phyloP scores from a whole-genome alignment of 2,113 vertebrate genomes.

The Zeus faber region DNA sequence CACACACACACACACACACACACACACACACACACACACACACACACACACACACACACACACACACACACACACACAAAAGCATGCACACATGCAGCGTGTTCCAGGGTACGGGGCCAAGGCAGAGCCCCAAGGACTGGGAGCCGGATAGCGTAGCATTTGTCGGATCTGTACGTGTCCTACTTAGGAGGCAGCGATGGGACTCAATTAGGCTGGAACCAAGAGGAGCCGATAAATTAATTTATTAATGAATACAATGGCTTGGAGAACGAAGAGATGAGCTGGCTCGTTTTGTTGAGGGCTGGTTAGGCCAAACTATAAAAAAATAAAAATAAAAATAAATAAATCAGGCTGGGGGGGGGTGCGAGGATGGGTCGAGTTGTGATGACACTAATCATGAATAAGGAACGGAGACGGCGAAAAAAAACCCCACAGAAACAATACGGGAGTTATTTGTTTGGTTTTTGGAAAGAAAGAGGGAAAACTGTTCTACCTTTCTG shows the following conservation, averaged over 20 bases:
- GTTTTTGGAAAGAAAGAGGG: no score
- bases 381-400: no score
- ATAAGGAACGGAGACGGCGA: no score
- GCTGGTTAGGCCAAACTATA: conserved; percentile 42
- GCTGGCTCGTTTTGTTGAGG: conserved; percentile 60
- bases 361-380: no score
- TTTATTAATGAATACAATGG: conserved; percentile 67
- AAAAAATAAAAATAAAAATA: no score
- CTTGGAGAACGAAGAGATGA: conserved; percentile 56
- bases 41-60: conserved; percentile 7
- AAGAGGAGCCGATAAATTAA: conserved; percentile 73
- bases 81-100: conserved; percentile 42
- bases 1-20: no score
- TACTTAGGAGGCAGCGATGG: conserved; percentile 75
- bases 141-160: conserved; percentile 71
- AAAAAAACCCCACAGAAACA: no score
- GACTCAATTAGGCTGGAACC: conserved; percentile 79
- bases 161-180: conserved; percentile 70
- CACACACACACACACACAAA: no score
- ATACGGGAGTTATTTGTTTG: no score
- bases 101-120: conserved; percentile 54
- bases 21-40: no score
- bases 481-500: no score
- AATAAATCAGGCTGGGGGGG: no score
- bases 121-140: conserved; percentile 61